phyloP scores from a whole-genome alignment of 2,797 vertebrate species.

The Babyrousa celebensis region DNA sequence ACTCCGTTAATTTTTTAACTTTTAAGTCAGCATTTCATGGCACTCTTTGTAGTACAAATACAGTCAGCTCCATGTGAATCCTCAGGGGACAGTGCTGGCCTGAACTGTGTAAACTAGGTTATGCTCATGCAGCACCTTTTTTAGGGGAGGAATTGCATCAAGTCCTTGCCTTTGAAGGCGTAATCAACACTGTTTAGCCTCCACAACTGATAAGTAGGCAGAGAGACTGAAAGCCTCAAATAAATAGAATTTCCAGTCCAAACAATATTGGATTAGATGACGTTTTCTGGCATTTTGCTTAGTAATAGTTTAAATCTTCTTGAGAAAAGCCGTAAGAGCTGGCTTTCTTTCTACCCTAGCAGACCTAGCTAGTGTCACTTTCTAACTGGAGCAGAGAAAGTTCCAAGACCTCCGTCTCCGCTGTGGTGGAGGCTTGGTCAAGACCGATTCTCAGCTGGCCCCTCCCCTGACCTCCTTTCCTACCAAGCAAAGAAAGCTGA shows the following conservation, averaged over 20 bases:
- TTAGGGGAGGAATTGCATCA: not conserved
- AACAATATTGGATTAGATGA: not conserved
- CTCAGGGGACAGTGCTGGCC: not conserved
- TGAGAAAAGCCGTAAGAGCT: not conserved
- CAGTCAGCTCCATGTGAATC: not conserved
- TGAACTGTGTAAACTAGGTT: not conserved
- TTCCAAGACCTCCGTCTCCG: not conserved
- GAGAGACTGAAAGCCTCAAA: not conserved
- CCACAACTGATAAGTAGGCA: not conserved
- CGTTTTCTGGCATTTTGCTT: not conserved
- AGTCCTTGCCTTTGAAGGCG: not conserved
- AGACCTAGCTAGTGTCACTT: not conserved
- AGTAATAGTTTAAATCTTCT: not conserved
- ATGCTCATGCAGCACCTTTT: not conserved
- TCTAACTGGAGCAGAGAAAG: not conserved
- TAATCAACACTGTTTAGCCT: not conserved
- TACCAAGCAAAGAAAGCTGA: not conserved
- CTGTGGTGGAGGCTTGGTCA: not conserved
- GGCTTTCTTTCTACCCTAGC: not conserved
- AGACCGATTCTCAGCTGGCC: not conserved
- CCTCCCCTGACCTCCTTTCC: not conserved
- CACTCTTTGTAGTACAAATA: not conserved
- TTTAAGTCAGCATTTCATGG: constrained; percentile 34
- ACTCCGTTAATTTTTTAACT: too few species aligned
- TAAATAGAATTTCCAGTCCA: constrained; percentile 3